These are phyloP conservation scores for Drosophila navojoa DNA, from an alignment of 1,140 invertebrate species.

Conservation along the genomic window DNA sequence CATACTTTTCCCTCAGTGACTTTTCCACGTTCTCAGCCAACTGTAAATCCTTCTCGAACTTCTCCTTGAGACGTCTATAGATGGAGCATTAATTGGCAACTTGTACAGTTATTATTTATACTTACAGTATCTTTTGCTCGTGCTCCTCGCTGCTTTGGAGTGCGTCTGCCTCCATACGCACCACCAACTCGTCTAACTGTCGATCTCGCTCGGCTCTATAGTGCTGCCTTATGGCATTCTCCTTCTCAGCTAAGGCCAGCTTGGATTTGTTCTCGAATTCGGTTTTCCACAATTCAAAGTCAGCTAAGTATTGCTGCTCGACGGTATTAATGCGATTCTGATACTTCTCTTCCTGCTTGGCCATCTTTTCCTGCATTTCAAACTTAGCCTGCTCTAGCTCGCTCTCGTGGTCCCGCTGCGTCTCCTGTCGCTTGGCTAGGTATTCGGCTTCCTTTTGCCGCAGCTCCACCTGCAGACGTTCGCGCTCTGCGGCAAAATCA, in stretches of 20 bases:
- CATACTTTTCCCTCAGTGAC: constrained; percentile 84
- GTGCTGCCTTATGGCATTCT: constrained; percentile 86
- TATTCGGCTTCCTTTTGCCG: constrained; percentile 83
- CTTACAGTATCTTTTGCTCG: constrained; percentile 86
- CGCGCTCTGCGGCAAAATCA: constrained; percentile 84
- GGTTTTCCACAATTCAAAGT: constrained; percentile 85
- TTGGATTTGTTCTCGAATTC: constrained; percentile 86
- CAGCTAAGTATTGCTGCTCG: constrained; percentile 86
- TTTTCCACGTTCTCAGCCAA: constrained; percentile 86
- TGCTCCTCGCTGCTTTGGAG: constrained; percentile 84
- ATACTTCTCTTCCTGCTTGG: constrained; percentile 83
- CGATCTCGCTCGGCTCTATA: constrained; percentile 87
- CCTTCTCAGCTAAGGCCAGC: constrained; percentile 85
- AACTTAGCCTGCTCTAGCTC: constrained; percentile 83
- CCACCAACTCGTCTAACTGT: constrained; percentile 88
- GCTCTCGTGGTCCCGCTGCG: constrained; percentile 67
- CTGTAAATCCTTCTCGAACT: constrained; percentile 88
- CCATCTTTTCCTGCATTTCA: constrained; percentile 84
- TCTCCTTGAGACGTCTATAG: constrained; percentile 88
- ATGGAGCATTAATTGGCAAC: neutral
- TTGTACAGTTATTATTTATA: neutral
- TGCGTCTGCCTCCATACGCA: constrained; percentile 87
- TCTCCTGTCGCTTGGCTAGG: constrained; percentile 62
- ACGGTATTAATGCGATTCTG: constrained; percentile 84
- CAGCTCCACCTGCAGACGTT: constrained; percentile 78